A percentile compares a stretch with the other conserved stretches of the same genome.
Conservation (phyloP, 2,797 vertebrate species). For the Gallirallus australis region DNA sequence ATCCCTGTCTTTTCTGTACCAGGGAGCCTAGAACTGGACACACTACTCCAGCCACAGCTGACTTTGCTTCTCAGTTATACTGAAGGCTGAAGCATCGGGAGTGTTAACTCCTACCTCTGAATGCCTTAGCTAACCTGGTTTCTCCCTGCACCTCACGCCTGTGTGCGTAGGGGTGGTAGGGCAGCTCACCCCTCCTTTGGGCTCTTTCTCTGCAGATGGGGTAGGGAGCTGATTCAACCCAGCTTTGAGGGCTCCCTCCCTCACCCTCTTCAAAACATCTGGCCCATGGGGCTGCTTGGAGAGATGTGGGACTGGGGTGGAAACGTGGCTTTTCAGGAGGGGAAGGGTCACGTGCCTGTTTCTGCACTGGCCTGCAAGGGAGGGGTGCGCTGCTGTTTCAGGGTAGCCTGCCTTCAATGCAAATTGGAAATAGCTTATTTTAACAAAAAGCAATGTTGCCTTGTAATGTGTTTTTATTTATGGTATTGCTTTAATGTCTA, state of each 20-base stretch:
- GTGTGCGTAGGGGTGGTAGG: rapidly evolving
- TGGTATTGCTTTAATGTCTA: neutral
- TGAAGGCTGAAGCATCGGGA: neutral
- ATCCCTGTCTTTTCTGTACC: too few species aligned
- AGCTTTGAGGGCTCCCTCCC: neutral
- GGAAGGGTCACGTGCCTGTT: neutral
- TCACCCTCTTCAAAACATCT: neutral
- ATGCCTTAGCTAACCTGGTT: neutral
- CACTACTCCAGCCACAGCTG: neutral
- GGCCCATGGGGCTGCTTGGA: neutral
- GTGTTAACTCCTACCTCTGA: neutral
- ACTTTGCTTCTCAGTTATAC: neutral
- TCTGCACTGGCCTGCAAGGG: neutral
- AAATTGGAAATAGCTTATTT: neutral
- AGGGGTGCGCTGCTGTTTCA: neutral
- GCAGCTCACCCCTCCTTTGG: neutral
- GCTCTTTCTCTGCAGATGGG: neutral
- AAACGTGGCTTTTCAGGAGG: neutral
- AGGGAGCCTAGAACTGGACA: too few species aligned
- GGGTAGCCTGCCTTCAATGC: neutral
- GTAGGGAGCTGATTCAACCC: neutral
- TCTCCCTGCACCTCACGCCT: rapidly evolving
- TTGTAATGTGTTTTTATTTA: neutral
- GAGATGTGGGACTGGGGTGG: neutral
- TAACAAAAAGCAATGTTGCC: neutral